These are phyloP conservation scores for Andrena dorsata DNA, from an alignment of 2,888 invertebrate genomes.

Conservation along the genomic window DNA sequence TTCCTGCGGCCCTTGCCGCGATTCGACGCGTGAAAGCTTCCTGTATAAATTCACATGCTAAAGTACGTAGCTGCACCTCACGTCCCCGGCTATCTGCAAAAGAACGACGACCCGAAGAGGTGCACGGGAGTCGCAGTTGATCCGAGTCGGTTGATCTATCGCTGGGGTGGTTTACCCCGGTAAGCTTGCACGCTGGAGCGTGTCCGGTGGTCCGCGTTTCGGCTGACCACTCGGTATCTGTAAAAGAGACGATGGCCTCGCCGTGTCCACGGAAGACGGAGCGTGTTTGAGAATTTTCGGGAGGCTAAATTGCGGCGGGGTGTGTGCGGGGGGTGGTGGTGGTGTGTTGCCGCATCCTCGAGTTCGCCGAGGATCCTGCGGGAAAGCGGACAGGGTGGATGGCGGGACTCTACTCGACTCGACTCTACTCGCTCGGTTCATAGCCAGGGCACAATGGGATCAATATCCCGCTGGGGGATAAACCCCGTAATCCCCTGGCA, in stretches of 20 bases:
- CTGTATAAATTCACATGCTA: too few species aligned
- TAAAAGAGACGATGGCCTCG: not conserved
- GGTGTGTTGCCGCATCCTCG: constrained; percentile 27
- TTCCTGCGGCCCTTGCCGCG: too few species aligned
- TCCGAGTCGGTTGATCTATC: too few species aligned
- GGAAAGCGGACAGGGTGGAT: constrained; percentile 1
- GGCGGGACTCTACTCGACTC: constrained; percentile 40
- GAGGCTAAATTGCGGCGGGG: not conserved
- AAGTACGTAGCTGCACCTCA: too few species aligned
- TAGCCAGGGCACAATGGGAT: constrained; percentile 82
- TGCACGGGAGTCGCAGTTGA: too few species aligned
- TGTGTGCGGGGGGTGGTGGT: constrained; percentile 5
- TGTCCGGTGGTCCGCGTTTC: too few species aligned
- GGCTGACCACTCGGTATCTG: not conserved
- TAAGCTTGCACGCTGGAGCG: too few species aligned
- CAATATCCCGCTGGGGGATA: constrained; percentile 85
- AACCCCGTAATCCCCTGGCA: constrained; percentile 83
- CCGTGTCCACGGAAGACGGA: not conserved
- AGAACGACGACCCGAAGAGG: too few species aligned
- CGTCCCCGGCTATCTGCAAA: too few species aligned
- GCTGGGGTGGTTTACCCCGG: too few species aligned
- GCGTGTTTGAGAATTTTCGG: not conserved
- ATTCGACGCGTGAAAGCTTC: too few species aligned
- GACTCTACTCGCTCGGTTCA: constrained; percentile 56
- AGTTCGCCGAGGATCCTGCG: constrained; percentile 27